Evolutionary conservation across 1,140 invertebrate genomes (phyloP).

Genomic region (Drosophila lowei): DNA sequence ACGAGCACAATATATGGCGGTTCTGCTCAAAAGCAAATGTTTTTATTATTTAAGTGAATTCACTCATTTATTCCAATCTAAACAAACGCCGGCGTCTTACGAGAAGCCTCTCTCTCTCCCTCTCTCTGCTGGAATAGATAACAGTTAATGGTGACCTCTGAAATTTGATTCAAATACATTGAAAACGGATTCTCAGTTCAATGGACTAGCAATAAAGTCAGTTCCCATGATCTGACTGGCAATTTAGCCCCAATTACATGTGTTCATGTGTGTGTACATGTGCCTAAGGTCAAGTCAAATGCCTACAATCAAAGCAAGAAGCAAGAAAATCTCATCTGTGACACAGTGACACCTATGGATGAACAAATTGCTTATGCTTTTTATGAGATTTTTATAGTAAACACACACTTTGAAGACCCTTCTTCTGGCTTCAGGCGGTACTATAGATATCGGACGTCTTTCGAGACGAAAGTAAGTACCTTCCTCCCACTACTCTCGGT

Average conservation of each 20-base stretch:
- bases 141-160: constrained; percentile 35
- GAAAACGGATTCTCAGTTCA: constrained; percentile 15
- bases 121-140: constrained; percentile 27
- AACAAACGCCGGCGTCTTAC: constrained; percentile 46
- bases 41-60: constrained; percentile 73
- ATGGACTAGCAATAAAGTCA: constrained; percentile 34
- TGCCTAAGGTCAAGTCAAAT: constrained; percentile 22
- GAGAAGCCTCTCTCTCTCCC: constrained; percentile 14
- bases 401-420: too few relatives aligned
- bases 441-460: too few relatives aligned
- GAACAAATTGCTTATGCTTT: too few relatives aligned
- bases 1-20: constrained; percentile 2
- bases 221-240: not conserved
- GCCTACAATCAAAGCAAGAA: not conserved
- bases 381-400: too few relatives aligned
- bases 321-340: too few relatives aligned
- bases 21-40: constrained; percentile 40
- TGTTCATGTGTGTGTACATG: not conserved
- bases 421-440: too few relatives aligned
- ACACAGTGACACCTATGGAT: too few relatives aligned
- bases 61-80: constrained; percentile 67
- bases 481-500: too few relatives aligned
- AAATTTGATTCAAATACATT: constrained; percentile 28
- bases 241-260: constrained; percentile 12
- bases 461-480: too few relatives aligned